Evolutionary conservation across 2,888 invertebrate species (phyloP).

Genomic region (Lottia gigantea): DNA sequence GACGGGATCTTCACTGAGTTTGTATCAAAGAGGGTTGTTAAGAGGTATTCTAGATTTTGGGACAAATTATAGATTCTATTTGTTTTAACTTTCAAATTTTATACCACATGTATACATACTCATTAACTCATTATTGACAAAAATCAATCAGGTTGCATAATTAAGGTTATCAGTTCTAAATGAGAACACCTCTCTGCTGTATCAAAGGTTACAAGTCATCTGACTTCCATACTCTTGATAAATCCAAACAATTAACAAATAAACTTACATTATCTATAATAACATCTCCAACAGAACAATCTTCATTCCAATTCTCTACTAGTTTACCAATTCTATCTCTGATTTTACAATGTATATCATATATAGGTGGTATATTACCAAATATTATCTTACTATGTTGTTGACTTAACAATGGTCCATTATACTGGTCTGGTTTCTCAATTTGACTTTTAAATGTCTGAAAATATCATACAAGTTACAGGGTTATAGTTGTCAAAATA

Average conservation of each 20-base stretch:
- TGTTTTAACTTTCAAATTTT: no score
- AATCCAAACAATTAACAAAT: background rate
- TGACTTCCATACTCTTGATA: background rate
- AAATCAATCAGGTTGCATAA: no score
- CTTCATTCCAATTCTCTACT: constrained; percentile 87
- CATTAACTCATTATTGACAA: no score
- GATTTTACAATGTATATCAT: constrained; percentile 88
- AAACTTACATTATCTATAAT: constrained; percentile 80
- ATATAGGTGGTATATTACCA: constrained; percentile 93
- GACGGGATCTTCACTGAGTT: no score
- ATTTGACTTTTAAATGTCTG: constrained; percentile 94
- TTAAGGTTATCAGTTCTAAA: background rate
- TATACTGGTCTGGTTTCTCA: constrained; percentile 86
- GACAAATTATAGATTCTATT: no score
- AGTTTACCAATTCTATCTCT: constrained; percentile 73
- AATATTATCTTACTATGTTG: constrained; percentile 95
- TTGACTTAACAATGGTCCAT: constrained; percentile 70
- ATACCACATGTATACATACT: no score
- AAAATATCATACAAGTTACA: constrained; percentile 17
- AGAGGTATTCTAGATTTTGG: no score
- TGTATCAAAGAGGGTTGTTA: no score
- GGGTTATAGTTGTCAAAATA: no score
- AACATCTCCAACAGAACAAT: constrained; percentile 86
- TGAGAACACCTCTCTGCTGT: background rate
- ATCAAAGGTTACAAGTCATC: background rate